Conservation (phyloP, 2,797 vertebrate species). For the Momotus momota region DNA sequence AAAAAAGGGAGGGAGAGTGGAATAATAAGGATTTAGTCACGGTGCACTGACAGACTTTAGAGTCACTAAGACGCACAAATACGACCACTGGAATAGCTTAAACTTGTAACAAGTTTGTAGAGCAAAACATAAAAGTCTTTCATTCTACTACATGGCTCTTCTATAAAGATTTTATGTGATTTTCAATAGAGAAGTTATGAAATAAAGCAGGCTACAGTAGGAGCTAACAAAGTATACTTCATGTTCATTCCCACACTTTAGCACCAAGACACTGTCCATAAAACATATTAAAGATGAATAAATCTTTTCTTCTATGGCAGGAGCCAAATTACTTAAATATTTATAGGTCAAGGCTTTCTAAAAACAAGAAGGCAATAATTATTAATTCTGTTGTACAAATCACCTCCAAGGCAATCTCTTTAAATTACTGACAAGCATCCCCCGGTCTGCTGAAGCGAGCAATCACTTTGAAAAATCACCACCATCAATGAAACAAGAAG, state of each 20-base stretch:
- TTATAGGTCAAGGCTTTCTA: background rate
- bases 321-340: conserved; percentile 24
- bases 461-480: background rate
- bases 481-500: background rate
- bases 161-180: conserved; percentile 54
- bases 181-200: conserved; percentile 40
- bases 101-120: conserved; percentile 8
- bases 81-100: background rate
- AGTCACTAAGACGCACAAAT: conserved; percentile 5
- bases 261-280: background rate
- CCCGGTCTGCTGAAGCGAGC: rapidly evolving
- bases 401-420: background rate
- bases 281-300: background rate
- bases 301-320: background rate
- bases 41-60: background rate
- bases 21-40: conserved; percentile 17
- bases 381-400: background rate
- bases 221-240: background rate
- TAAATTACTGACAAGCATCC: background rate
- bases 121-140: conserved; percentile 38
- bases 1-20: background rate
- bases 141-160: background rate
- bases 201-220: conserved; percentile 9
- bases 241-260: background rate
- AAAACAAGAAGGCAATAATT: background rate